Evolutionary conservation across 1,140 invertebrate species (phyloP), one percentile per base, ranked within the genome.

Genomic region (Eufriesea mexicana): DNA sequence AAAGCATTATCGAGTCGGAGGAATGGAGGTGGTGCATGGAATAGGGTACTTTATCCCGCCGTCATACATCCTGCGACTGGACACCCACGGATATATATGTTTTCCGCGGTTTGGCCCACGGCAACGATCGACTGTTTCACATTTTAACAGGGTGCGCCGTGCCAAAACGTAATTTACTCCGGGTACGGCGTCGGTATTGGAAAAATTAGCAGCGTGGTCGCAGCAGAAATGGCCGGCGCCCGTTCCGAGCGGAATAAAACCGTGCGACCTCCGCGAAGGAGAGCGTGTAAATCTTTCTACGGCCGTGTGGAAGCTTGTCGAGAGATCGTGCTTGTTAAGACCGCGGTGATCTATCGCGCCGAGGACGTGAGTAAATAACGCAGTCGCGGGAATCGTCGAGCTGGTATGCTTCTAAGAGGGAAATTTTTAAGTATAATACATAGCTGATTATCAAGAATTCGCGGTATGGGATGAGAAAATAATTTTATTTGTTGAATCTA

Each of bases 1-100:
- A 84, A 79, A 89, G 86, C 85, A 88, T 90, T 91, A 90, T 89
- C 89, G 88, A 91, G 85, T 84, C 71, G 51, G 73, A 75, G 89
- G 82, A 85, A 87, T 89, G 81, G 83, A 79, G 76, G n/a, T 74
- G 61, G 72, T 54, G 55, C 45, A 70, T 66, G 79, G 66, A 89
- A 84, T 64, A 86, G 83, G 67, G 78, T 88, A 72, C 85, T 90
- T 90, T 88, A 89, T 89, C 86, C 86, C 79, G 28, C 89, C 84
- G 82, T 88, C 86, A 76, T 89, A 86, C 71, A 85, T 86, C 82
- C 72, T 84, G 75, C 83, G 80, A 73, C 49, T 61, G 76, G 64
- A 74, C 84, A 89, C 88, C 84, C 77, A 77, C 83, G 80, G 77
- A 74, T 74, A 76, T 85, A 83, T 76, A 83, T 79, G 66, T 78